Evolutionary conservation across 2,888 invertebrate species (phyloP), one percentile per base, ranked within the genome.

Genomic region (Gisinianus flammeolus): DNA sequence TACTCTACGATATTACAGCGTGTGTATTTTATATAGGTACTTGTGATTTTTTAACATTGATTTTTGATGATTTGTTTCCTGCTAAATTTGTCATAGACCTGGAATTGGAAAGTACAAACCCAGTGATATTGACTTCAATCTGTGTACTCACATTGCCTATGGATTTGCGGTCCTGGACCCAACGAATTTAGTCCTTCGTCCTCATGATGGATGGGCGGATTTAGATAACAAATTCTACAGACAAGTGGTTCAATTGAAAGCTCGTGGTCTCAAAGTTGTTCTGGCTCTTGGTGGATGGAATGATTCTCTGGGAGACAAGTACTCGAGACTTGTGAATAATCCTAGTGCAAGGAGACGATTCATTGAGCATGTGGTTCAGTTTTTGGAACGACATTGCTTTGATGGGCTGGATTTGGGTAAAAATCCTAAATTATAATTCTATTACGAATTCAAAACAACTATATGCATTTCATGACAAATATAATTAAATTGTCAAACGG

Each of bases 211-310:
- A 56, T 82, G 82, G 79, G 76, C 77, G 22, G 83, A 83, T 58
- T 76, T 84, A 67, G 82, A 83, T 86, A 96, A 96, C 86, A 93
- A 93, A 87, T 95, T 95, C 87, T 96, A 95, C 87, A 94, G 94
- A 85, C 92, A 94, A 86, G 93, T 96, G 2, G 92, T 92, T 0
- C 91, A 91, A 0, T 89, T 92, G 33, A 94, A 92, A 82, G 88
- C 89, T 0, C 91, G 91, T 83, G 93, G 93, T 0, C 90, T 94
- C 19, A 95, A 94, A 87, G 93, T 95, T 0, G 89, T 94, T 0
- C 89, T 97, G 1, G 96, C 96, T 0, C 91, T 97, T 79, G 97
- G 97, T 6, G 97, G 97, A 0, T 97, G 97, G 97, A 96, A 95
- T 86, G 96, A 97, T 87, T 96, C 95, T 0, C 93, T 68, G 1